Conservation (phyloP, 1,140 invertebrate genomes). For the Drosophila kurseongensis region DNA sequence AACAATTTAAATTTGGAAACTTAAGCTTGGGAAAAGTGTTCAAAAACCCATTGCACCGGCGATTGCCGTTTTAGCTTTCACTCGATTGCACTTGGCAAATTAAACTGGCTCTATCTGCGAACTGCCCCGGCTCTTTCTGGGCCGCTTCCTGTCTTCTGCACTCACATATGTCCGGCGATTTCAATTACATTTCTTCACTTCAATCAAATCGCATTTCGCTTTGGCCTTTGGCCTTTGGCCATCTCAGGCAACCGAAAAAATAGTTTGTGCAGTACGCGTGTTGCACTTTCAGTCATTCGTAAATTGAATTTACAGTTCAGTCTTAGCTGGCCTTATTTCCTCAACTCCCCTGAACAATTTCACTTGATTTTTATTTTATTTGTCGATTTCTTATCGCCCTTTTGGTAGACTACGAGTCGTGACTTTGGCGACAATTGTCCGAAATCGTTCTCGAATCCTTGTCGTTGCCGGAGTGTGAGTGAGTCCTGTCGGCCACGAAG, state of each 20-base stretch:
- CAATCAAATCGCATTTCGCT: slow-evolving; percentile 66
- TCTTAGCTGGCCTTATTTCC: slow-evolving; percentile 13
- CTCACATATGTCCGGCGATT: slow-evolving; percentile 61
- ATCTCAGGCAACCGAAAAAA: slow-evolving; percentile 21
- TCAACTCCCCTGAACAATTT: slow-evolving; percentile 14
- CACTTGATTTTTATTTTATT: slow-evolving; percentile 42
- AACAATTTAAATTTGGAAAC: neutral
- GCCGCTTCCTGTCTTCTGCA: slow-evolving; percentile 10
- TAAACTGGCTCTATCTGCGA: slow-evolving; percentile 18
- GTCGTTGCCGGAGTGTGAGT: slow-evolving; percentile 38
- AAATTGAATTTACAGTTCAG: slow-evolving; percentile 75
- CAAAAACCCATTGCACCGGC: neutral
- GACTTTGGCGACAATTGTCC: slow-evolving; percentile 71
- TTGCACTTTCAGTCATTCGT: slow-evolving; percentile 71
- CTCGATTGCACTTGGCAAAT: slow-evolving; percentile 50
- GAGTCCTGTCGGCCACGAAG: slow-evolving; percentile 67
- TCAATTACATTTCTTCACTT: slow-evolving; percentile 79
- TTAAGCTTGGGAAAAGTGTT: slow-evolving; percentile 3
- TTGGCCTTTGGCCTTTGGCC: slow-evolving; percentile 20
- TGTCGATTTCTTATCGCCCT: slow-evolving; percentile 63
- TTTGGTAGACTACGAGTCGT: slow-evolving; percentile 20
- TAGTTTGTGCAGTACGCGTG: slow-evolving; percentile 68
- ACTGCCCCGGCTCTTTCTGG: neutral
- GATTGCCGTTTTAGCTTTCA: slow-evolving; percentile 28
- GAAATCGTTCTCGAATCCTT: slow-evolving; percentile 29